Percentiles rank a stretch among this genome's conserved stretches.
These are phyloP conservation scores for Lymantria monacha DNA, from an alignment of 2,888 invertebrate genomes.

Conservation along the genomic window DNA sequence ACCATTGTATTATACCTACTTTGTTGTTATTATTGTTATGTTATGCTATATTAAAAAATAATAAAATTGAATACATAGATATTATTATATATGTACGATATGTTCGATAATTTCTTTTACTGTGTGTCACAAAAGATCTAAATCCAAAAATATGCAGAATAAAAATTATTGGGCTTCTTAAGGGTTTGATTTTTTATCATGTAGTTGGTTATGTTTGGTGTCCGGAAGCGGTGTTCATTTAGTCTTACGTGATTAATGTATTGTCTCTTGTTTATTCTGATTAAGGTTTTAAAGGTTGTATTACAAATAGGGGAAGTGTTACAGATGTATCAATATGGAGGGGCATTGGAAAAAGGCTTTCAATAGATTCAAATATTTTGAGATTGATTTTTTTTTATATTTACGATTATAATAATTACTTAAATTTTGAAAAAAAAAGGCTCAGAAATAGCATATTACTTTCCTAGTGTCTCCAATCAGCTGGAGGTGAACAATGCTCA, in stretches of 20 bases:
- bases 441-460: no score
- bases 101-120: not conserved
- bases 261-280: constrained; percentile 27
- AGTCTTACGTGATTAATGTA: constrained; percentile 43
- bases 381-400: no score
- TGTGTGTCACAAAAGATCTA: constrained; percentile 26
- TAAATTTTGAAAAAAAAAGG: no score
- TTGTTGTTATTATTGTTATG: no score
- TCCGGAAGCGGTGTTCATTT: constrained; percentile 48
- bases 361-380: no score
- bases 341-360: not conserved
- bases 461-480: no score
- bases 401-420: no score
- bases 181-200: constrained; percentile 44
- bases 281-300: constrained; percentile 34
- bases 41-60: no score
- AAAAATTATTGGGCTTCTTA: constrained; percentile 49
- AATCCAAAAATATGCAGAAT: constrained; percentile 39
- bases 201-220: constrained; percentile 41
- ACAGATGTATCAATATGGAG: constrained; percentile 17
- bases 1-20: no score
- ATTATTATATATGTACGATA: not conserved
- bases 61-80: no score
- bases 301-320: constrained; percentile 30
- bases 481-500: no score